Conservation (phyloP, 1,140 invertebrate species). For the Colletes latitarsis region DNA sequence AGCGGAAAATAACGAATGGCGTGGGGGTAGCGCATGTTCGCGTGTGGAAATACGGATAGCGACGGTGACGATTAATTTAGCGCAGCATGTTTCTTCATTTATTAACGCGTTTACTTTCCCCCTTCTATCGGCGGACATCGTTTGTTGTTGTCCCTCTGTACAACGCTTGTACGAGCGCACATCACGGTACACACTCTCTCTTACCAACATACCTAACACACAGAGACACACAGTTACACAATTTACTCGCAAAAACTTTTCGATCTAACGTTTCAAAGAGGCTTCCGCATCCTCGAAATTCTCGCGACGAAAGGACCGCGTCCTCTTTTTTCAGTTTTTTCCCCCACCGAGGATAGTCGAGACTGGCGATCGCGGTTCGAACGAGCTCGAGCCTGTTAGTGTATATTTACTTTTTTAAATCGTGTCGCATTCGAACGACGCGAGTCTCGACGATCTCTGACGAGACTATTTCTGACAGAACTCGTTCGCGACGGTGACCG, state of each 20-base stretch:
- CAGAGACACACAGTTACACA: background rate
- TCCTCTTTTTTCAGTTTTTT: background rate
- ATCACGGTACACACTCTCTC: conserved; percentile 33
- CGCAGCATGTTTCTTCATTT: conserved; percentile 53
- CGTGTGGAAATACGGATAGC: background rate
- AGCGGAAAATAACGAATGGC: background rate
- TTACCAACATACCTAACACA: background rate
- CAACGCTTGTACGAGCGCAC: conserved; percentile 31
- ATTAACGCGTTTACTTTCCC: conserved; percentile 38
- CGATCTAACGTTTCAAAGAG: conserved; percentile 38
- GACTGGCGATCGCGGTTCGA: conserved; percentile 6
- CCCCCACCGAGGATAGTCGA: background rate
- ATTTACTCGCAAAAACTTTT: conserved; percentile 17
- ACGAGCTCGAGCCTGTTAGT: conserved; percentile 11
- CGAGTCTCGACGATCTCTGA: background rate
- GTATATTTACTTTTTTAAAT: conserved; percentile 48
- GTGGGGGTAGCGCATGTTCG: background rate
- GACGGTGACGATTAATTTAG: conserved; percentile 39
- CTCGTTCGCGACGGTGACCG: background rate
- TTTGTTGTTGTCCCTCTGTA: conserved; percentile 37
- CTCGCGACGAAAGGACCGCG: background rate
- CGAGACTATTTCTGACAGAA: too few relatives aligned
- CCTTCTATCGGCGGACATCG: conserved; percentile 50
- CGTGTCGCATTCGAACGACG: conserved; percentile 16
- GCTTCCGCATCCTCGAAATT: conserved; percentile 23